These are phyloP conservation scores for Tupiocoris notatus DNA, from an alignment of 2,888 invertebrate species.

Conservation along the genomic window DNA sequence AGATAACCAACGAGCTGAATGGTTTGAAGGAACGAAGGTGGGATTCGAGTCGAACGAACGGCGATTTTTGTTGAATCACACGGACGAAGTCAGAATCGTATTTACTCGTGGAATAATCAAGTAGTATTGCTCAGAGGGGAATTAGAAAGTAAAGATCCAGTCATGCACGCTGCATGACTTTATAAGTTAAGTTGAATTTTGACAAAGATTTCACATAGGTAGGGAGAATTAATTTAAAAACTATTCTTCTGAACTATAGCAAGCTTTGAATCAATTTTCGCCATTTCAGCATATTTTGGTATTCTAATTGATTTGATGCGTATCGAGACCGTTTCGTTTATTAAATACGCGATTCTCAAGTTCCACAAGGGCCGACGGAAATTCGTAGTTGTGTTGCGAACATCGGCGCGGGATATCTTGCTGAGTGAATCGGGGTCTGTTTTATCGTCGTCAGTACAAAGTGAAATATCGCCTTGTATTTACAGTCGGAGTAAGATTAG, in stretches of 20 bases:
- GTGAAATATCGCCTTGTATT: background rate
- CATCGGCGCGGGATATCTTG: background rate
- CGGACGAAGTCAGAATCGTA: no score
- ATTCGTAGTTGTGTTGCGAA: background rate
- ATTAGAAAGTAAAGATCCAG: background rate
- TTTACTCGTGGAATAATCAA: no score
- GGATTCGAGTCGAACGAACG: background rate
- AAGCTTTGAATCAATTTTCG: no score
- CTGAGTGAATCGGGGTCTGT: background rate
- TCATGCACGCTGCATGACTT: no score
- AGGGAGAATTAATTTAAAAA: no score
- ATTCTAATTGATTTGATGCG: no score
- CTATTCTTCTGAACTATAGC: no score
- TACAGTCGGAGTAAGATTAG: background rate
- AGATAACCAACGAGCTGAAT: background rate
- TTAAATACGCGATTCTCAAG: no score
- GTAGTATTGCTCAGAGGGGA: background rate
- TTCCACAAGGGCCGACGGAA: background rate
- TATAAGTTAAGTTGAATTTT: no score
- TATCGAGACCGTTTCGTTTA: no score
- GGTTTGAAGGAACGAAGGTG: background rate
- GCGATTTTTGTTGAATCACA: background rate
- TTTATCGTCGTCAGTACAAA: background rate
- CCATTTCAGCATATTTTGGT: no score
- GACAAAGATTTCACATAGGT: no score